Evolutionary conservation across 1,140 invertebrate genomes (phyloP), one percentile per base, ranked within the genome.

Genomic region (Drosophila lacertosa): DNA sequence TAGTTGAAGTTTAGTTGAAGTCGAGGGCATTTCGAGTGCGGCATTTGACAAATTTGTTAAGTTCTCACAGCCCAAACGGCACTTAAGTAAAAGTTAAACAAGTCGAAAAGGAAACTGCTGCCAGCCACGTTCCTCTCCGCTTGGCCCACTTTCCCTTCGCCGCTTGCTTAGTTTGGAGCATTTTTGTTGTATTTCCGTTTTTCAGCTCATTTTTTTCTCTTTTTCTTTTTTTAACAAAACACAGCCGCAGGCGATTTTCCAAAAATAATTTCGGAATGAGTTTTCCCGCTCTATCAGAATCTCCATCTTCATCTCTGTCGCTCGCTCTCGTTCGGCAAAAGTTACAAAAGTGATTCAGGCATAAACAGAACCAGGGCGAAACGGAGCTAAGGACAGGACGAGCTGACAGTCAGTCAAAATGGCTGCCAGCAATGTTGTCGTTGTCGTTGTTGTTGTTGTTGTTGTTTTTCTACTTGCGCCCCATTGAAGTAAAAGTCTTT

Each of bases 221-320:
- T 83, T 83, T 83, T 72, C 79, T 75, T 79, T 83, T 83, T 83
- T 83, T 83, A 77, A 75, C 79, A 75, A 83, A 83, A 83, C 79
- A 78, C 71, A 65, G 80, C 79, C 79, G 59, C 71, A 78, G 79
- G 79, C 80, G 80, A 72, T 79, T 83, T 84, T 78, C 79, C 79
- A 76, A 83, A 83, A 83, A 84, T 83, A 63, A 78, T 83, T 83
- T 83, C 79, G 72, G 63, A 83, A 84, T 83, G 80, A 83, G 80
- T 79, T 83, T 83, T 83, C 53, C 44, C 29, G 57, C 20, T 63
- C 7, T 6, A 16, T 54, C 24, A n/a, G n/a, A n/a, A n/a, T 7
- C 44, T 13, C n/a, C 18, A 2, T 13, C 44, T 11, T 9, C 29
- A 4, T 29, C 33, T 40, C 9, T 20, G 10, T 16, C 50, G 57